These are phyloP conservation scores for Euwallacea fornicatus DNA, from an alignment of 1,140 invertebrate genomes.

Conservation along the genomic window DNA sequence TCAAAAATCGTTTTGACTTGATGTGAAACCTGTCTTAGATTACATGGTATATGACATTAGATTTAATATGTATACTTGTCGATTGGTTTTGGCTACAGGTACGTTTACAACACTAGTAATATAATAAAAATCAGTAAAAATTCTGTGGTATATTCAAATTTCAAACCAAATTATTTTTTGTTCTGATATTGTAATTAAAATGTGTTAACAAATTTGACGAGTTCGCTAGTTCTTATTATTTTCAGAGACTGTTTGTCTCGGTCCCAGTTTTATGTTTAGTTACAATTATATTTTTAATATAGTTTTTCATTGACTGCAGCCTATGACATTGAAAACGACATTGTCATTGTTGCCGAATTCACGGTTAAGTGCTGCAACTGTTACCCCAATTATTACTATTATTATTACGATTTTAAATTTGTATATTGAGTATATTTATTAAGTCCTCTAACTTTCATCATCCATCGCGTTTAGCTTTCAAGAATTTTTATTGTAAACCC, in stretches of 20 bases:
- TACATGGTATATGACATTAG: constrained; percentile 27
- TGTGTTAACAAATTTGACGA: too few species aligned
- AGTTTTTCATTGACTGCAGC: constrained; percentile 6
- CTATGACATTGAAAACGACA: constrained; percentile 6
- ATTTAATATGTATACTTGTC: constrained; percentile 29
- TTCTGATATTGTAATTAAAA: too few species aligned
- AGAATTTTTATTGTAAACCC: constrained; percentile 33
- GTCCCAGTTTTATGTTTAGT: too few species aligned
- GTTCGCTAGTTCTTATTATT: too few species aligned
- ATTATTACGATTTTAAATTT: background rate
- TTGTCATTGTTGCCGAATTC: background rate
- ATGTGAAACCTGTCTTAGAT: constrained; percentile 35
- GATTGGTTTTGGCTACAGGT: constrained; percentile 31
- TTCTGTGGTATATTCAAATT: too few species aligned
- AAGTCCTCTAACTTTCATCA: constrained; percentile 13
- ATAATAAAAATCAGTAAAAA: constrained; percentile 10
- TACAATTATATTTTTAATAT: too few species aligned
- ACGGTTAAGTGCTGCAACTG: constrained; percentile 7
- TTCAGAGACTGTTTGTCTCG: too few species aligned
- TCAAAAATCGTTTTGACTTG: constrained; percentile 32
- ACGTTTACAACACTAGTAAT: constrained; percentile 18
- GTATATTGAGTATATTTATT: constrained; percentile 25
- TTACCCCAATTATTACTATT: constrained; percentile 7
- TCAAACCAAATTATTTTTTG: too few species aligned
- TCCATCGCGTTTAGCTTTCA: constrained; percentile 25